Evolutionary conservation across 2,888 invertebrate species (phyloP), one percentile per base, ranked within the genome.

Genomic region (Pharmacophagus antenor): DNA sequence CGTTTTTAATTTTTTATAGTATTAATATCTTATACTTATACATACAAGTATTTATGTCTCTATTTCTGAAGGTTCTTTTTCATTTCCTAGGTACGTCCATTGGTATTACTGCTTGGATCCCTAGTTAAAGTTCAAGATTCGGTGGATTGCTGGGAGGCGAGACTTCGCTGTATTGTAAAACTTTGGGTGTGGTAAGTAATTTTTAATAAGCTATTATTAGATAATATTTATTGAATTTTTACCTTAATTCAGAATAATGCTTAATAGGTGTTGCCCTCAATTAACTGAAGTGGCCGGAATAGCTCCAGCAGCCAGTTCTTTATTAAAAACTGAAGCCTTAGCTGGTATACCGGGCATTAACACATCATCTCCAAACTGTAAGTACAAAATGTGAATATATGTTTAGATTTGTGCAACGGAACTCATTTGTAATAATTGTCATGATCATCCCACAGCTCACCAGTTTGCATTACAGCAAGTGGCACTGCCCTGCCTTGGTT

Each of bases 401-500:
- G 12, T 10, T 31, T 31, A 12, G 31, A 15, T 12, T 12, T 3
- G 7, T 31, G 12, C 31, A 15, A 31, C 15, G 2, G 3, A 31
- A 12, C 10, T 31, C 12, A 12, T 15, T 31, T 2, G 10, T 10
- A 31, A 3, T 2, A 0, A 31, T 31, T 0, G 10, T 31, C 10
- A 31, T 31, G 3, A 25, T 21, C 6, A 10, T 18, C 15, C 12
- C 6, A 47, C 94, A 80, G 94, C 95, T 0, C 94, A 95, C 63
- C 96, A 95, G 72, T 95, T 96, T 55, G 96, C 98, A 0, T 94
- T 97, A 91, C 97, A 97, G 75, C 95, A 96, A 62, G 95, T 99
- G 18, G 96, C 98, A 64, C 91, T 99, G 65, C 99, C 99, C 0
- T 98, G 98, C 81, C 89, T 99, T 64, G 95, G 97, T 68, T 98